These are phyloP conservation scores for Campoplex nolae DNA, from an alignment of 2,888 invertebrate genomes.

Conservation along the genomic window DNA sequence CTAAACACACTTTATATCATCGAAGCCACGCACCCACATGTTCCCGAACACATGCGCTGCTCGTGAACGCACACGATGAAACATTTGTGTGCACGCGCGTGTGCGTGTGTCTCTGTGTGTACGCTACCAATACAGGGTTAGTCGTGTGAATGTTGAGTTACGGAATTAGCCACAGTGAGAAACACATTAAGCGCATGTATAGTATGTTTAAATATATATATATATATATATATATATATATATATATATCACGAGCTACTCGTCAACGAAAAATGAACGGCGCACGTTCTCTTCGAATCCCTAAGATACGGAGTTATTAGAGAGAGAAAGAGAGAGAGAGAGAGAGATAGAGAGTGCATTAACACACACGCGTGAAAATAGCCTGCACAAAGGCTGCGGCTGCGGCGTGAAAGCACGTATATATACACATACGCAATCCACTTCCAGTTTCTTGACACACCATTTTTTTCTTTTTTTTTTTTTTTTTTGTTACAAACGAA, in stretches of 20 bases:
- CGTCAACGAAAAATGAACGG: constrained; percentile 11
- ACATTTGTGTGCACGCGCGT: constrained; percentile 12
- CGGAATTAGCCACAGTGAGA: constrained; percentile 74
- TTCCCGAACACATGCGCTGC: neutral
- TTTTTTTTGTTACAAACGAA: neutral
- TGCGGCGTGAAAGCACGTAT: constrained; percentile 35
- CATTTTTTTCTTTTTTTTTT: neutral
- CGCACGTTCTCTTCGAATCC: constrained; percentile 16
- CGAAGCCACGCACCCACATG: no score
- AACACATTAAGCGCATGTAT: constrained; percentile 70
- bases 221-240: neutral
- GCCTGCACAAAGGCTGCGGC: constrained; percentile 70
- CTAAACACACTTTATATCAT: neutral
- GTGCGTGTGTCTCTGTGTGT: neutral
- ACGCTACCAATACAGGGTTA: constrained; percentile 72
- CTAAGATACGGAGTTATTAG: constrained; percentile 9
- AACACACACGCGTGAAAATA: constrained; percentile 71
- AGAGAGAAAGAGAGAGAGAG: neutral
- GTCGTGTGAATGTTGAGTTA: constrained; percentile 78
- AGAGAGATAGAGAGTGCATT: constrained; percentile 34
- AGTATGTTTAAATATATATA: neutral
- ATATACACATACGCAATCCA: constrained; percentile 1
- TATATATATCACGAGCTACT: constrained; percentile 25
- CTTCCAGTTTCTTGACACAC: neutral
- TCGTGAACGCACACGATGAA: constrained; percentile 17